Conservation (phyloP, 1,140 invertebrate genomes). For the Heliconius himera region DNA sequence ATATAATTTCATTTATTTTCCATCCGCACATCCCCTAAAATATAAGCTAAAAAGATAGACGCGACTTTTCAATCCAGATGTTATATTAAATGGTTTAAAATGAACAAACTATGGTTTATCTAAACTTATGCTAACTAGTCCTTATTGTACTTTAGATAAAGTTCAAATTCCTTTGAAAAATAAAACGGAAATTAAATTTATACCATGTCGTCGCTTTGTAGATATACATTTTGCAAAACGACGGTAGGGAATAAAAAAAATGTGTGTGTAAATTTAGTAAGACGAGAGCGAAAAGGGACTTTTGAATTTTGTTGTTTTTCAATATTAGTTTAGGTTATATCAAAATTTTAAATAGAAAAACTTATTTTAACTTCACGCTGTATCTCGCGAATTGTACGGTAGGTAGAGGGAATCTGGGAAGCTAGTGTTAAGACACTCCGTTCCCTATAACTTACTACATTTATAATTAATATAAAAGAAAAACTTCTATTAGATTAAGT, state of each 20-base stretch:
- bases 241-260: conserved; percentile 42
- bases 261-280: conserved; percentile 64
- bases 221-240: conserved; percentile 33
- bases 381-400: no score
- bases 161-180: conserved; percentile 14
- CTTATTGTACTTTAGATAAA: background rate
- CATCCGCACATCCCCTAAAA: conserved; percentile 14
- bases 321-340: background rate
- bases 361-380: no score
- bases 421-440: no score
- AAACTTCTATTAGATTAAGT: no score
- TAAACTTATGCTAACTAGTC: background rate
- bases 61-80: conserved; percentile 14
- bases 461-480: no score
- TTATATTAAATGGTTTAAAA: conserved; percentile 42
- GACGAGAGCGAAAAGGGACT: conserved; percentile 36
- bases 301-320: background rate
- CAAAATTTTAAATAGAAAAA: background rate
- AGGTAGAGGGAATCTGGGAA: no score
- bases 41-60: conserved; percentile 14
- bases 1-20: background rate
- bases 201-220: conserved; percentile 31
- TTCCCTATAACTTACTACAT: no score
- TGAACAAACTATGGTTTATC: background rate
- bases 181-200: conserved; percentile 26